Base-by-base conservation (phyloP, 1,140 invertebrate genomes). In the Drosophila lacteicornis region DNA sequence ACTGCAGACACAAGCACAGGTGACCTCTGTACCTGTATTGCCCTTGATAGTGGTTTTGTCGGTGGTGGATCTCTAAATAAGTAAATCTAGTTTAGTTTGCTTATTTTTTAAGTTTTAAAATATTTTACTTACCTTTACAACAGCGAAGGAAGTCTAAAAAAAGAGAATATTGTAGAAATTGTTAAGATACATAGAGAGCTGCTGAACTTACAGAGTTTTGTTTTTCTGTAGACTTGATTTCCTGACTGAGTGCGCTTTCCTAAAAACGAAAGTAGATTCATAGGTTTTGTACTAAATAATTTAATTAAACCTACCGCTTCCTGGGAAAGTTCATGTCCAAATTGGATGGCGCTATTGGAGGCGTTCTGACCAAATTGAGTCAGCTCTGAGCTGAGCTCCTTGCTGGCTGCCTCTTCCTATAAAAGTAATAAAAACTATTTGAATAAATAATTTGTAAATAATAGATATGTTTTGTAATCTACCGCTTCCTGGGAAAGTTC, bases 401-500 rank as follows among this genome's bases (percentile, higher is more conserved):
- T n/a, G 38, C 45, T 75, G 43, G 59, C 58, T 42, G 45, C 30
- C 1, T 47, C 40, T 56, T 47, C 50, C 71, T 75, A n/a, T 19
- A 5, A 50, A 19, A 15, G 15, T 7, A 25, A 19, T 8, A 33
- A n/a, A 25, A 15, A n/a, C 3, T 17, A n/a, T 0, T 6, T 11
- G 8, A 65, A 12, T 25, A 11, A 6, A 15, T 38, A 4, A 38
- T 12, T 4, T 11, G 3, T 53, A 5, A 2, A 8, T 2, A 27
- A 46, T 5, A 2, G 5, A 5, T 33, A 3, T n/a, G 17, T 33
- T 2, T 1, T 38, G 38, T 4, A 11, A 25, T 49, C n/a, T 40
- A 75, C 71, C 9, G 73, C 51, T 45, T 76, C 60, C 40, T 76
- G 38, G 33, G 60, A 22, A 17, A 76, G 30, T 33, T 51, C n/a